phyloP scores from a whole-genome alignment of 2,888 invertebrate species.

The Stegophylla sp. region DNA sequence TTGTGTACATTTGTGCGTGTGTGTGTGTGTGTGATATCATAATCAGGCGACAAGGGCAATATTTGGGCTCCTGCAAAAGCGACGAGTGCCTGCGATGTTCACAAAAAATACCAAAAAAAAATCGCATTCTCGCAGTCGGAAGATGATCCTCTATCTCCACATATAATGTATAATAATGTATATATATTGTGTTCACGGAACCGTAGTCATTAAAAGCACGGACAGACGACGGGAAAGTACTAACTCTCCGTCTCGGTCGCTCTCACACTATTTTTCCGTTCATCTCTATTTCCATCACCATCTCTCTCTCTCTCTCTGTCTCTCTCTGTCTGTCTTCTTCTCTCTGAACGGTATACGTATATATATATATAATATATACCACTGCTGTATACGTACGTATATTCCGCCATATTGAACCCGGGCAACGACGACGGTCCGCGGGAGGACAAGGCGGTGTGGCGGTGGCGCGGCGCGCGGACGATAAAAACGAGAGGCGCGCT shows the following conservation, averaged over 20 bases:
- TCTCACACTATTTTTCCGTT: no score
- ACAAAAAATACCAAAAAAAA: background rate
- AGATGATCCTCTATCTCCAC: background rate
- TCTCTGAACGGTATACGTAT: background rate
- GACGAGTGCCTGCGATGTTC: no score
- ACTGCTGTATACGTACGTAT: conserved; percentile 12
- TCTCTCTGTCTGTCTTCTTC: background rate
- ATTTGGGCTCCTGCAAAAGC: no score
- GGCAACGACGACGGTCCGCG: conserved; percentile 1
- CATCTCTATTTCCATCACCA: no score
- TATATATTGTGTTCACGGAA: background rate
- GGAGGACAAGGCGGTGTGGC: conserved; percentile 9
- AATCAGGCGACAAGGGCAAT: no score
- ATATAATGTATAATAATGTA: background rate
- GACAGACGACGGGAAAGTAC: background rate
- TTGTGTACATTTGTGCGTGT: background rate
- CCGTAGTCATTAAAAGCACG: conserved; percentile 12
- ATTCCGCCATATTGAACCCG: conserved; percentile 51
- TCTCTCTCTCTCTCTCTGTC: no score
- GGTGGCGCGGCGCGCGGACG: conserved; percentile 3
- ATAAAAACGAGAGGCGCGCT: conserved; percentile 56
- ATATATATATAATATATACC: conserved; percentile 7
- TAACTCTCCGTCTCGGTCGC: no score
- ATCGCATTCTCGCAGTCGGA: background rate
- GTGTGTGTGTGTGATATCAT: no score